These are phyloP conservation scores for Equus przewalskii DNA, from an alignment of 2,113 vertebrate species.

Conservation along the genomic window DNA sequence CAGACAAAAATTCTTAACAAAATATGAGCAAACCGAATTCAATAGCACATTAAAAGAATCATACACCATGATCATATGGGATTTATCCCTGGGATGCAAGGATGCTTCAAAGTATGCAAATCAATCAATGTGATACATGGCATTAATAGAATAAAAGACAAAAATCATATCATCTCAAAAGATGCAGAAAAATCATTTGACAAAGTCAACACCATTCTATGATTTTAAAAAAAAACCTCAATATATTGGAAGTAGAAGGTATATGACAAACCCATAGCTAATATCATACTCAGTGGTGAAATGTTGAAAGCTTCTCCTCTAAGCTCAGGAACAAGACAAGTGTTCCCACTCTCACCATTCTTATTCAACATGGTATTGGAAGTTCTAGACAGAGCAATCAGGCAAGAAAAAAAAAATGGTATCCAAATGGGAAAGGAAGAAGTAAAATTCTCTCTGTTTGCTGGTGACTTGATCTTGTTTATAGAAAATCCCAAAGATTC, in stretches of 20 bases:
- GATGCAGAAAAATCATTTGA: not conserved
- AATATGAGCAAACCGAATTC: not conserved
- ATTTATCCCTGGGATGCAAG: not conserved
- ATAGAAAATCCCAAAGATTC: not conserved
- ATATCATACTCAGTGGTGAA: not conserved
- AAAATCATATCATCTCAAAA: not conserved
- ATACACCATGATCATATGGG: not conserved
- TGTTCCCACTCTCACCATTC: not conserved
- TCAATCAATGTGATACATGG: not conserved
- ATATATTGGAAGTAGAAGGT: not conserved
- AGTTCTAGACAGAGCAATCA: not conserved
- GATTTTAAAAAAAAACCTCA: not conserved
- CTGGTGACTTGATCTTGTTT: not conserved
- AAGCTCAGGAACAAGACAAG: not conserved
- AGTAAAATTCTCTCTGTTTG: not conserved
- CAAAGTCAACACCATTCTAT: not conserved
- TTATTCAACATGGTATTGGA: not conserved
- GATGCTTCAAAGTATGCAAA: not conserved
- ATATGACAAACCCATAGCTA: not conserved
- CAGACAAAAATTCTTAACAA: not conserved
- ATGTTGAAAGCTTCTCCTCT: not conserved
- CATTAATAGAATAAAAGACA: not conserved
- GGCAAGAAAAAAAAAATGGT: not conserved
- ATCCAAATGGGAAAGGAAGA: not conserved
- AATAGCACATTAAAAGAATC: not conserved